Evolutionary conservation across 1,140 invertebrate genomes (phyloP), one percentile per base, ranked within the genome.

Genomic region (Sycobia sp.): DNA sequence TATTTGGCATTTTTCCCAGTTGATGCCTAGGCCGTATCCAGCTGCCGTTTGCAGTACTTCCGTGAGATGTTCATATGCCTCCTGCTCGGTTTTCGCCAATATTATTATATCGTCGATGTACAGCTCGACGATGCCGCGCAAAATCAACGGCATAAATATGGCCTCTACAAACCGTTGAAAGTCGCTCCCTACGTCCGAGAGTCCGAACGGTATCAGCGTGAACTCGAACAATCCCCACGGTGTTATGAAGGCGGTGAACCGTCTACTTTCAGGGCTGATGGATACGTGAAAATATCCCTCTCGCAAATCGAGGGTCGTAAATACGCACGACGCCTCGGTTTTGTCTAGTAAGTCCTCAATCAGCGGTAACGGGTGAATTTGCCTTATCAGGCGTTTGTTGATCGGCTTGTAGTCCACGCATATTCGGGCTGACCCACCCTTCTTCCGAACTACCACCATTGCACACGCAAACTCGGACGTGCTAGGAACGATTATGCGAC

Each of bases 51-150:
- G 22, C 8, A n/a, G n/a, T 32, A 32, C 29, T 32, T 32, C 29
- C n/a, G n/a, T n/a, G n/a, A n/a, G n/a, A n/a, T n/a, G 25, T 16
- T 41, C 62, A 9, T 41, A 59, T 10, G 0, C 50, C 16, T 67
- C 49, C 14, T 62, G 39, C 36, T 59, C 50, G 8, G 38, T 38
- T 4, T 3, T 13, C 0, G 53, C 60, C 14, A 50, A 39, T 11
- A 67, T 62, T 3, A 67, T 34, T 3, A 59, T 14, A 16, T 67
- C 65, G n/a, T 67, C 65, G 38, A 67, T 67, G 27, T 67, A 67
- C 1, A 55, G 3, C 11, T 56, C 47, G 0, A 67, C 34, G 16
- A 57, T 39, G 0, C 18, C 38, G 3, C 47, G 11, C 16, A 22
- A n/a, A 18, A 54, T 58, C 0, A 63, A 14, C 13, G 23, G 18